Evolutionary conservation across 2,113 vertebrate species (phyloP), one percentile per base, ranked within the genome.

Genomic region (Podarcis raffonei): DNA sequence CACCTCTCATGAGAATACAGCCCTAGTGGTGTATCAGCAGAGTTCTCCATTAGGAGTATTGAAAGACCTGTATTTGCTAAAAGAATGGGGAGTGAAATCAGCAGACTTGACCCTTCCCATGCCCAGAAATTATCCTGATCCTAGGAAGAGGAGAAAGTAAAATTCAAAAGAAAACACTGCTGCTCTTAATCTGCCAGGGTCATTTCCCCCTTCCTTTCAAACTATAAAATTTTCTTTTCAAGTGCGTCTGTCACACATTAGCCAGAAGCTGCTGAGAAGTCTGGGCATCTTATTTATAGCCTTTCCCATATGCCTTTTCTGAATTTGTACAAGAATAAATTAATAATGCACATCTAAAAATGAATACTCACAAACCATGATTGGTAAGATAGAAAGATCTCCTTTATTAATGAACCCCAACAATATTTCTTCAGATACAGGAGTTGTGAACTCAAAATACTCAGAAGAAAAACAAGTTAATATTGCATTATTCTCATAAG

Each of bases 351-450:
- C 1, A 74, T 35, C 30, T 72, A 81, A 27, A 35, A 87, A 74
- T 76, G 20, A 88, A 76, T 48, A 83, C 39, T 3, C 59, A 77
- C 13, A 57, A 68, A 48, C 4, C 87, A 37, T 53, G 39, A 22
- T 87, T 84, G 35, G 88, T 97, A 97, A 96, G 97, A 97, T 97
- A 97, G 97, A 97, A 97, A 97, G 97, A 95, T 96, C 95, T 97
- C 95, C 95, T 97, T 97, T 97, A 97, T 97, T 97, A 97, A 97
- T 96, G 96, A 97, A 96, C 93, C 97, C 95, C 96, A 97, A 96
- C 96, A 95, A 91, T 96, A 96, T 96, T 97, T 96, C 96, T 97
- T 97, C 96, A 96, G 96, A 96, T 96, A 97, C 95, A 97, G 96
- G 97, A 97, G 96, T 97, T 97, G 94, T 96, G 93, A 97, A 97